These are phyloP conservation scores for Acleris literana DNA, from an alignment of 2,888 invertebrate genomes.

Conservation along the genomic window DNA sequence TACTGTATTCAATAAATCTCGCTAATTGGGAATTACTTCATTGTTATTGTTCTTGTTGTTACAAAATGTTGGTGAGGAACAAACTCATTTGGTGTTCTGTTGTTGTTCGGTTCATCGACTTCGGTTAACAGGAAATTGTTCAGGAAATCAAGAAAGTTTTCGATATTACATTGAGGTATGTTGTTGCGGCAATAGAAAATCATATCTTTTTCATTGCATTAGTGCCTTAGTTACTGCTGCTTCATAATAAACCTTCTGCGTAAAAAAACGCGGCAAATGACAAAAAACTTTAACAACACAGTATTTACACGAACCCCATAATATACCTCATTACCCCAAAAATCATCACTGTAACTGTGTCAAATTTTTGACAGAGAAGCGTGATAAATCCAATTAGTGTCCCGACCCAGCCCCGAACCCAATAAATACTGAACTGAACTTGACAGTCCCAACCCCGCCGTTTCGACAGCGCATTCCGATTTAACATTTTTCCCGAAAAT, in stretches of 20 bases:
- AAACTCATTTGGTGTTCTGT: constrained; percentile 10
- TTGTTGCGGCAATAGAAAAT: too few species aligned
- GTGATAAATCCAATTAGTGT: constrained; percentile 34
- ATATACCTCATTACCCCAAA: constrained; percentile 1
- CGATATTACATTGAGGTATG: too few species aligned
- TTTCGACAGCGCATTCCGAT: constrained; percentile 10
- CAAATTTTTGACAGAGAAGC: constrained; percentile 19
- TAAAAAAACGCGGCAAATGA: too few species aligned
- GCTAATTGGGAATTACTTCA: constrained; percentile 21
- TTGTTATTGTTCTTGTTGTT: constrained; percentile 2
- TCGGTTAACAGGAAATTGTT: not conserved
- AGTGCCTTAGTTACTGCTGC: too few species aligned
- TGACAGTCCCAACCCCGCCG: constrained; percentile 12
- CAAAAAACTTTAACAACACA: not conserved
- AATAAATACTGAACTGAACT: constrained; percentile 31
- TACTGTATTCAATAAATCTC: not conserved
- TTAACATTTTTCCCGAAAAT: constrained; percentile 37
- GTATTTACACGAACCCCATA: not conserved
- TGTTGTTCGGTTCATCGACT: constrained; percentile 10
- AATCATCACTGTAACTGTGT: not conserved
- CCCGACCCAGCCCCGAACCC: constrained; percentile 21
- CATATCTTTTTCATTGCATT: too few species aligned
- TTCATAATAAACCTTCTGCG: too few species aligned
- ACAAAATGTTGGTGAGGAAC: constrained; percentile 15
- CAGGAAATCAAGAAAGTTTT: too few species aligned